Conservation (phyloP, 2,797 vertebrate genomes). For the Zalophus californianus region DNA sequence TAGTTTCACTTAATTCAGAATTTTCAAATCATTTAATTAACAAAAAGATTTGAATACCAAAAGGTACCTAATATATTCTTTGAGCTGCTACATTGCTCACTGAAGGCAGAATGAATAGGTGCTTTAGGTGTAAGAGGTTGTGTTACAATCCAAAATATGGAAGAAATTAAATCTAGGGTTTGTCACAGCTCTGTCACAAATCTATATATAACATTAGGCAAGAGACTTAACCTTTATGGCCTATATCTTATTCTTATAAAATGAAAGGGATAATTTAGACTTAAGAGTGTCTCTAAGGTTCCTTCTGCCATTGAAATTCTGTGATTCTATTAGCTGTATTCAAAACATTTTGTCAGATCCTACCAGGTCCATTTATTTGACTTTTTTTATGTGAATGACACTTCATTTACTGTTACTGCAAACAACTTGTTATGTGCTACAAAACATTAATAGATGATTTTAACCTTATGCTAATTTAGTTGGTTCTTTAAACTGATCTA, state of each 20-base stretch:
- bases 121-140: background rate
- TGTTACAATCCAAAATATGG: background rate
- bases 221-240: background rate
- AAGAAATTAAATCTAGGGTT: background rate
- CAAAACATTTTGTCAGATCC: slow-evolving; percentile 11
- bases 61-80: background rate
- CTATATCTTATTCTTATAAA: slow-evolving; percentile 20
- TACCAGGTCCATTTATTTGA: background rate
- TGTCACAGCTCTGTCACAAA: slow-evolving; percentile 40
- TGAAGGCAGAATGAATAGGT: background rate
- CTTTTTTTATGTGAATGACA: slow-evolving; percentile 12
- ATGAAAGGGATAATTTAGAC: slow-evolving; percentile 42
- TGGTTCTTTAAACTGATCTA: slow-evolving; percentile 45
- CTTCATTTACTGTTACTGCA: background rate
- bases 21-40: background rate
- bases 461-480: slow-evolving; percentile 25
- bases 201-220: background rate
- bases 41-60: background rate
- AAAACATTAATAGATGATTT: background rate
- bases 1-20: background rate
- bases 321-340: slow-evolving; percentile 27
- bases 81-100: background rate
- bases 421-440: background rate
- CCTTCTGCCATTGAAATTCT: slow-evolving; percentile 36
- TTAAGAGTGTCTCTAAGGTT: background rate